Evolutionary conservation across 2,888 invertebrate genomes (phyloP).

Genomic region (Stenodera caucasica): DNA sequence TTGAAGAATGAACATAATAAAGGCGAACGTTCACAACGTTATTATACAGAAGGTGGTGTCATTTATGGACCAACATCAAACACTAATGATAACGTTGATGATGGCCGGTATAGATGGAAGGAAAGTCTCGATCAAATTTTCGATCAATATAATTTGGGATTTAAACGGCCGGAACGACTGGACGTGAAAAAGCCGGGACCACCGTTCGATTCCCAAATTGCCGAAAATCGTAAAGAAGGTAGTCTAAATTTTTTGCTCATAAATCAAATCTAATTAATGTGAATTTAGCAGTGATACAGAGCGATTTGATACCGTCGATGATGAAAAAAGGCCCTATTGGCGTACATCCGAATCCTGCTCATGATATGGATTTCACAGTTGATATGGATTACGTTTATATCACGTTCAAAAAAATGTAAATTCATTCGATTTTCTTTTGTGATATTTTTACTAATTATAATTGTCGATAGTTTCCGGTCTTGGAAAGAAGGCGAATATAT

Average conservation of each 20-base stretch:
- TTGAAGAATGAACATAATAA: conserved; percentile 40
- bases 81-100: conserved; percentile 27
- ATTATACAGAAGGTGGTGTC: conserved; percentile 67
- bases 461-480: conserved; percentile 57
- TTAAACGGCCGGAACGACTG: conserved; percentile 84
- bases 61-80: conserved; percentile 55
- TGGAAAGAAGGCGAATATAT: conserved; percentile 77
- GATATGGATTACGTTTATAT: conserved; percentile 81
- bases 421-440: conserved; percentile 17
- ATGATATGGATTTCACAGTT: conserved; percentile 58
- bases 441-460: neutral
- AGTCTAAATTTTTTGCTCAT: neutral
- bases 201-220: conserved; percentile 68
- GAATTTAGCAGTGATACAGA: too few relatives aligned
- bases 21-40: conserved; percentile 44
- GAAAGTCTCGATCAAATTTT: conserved; percentile 62
- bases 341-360: conserved; percentile 47
- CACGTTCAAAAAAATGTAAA: conserved; percentile 72
- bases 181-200: conserved; percentile 97
- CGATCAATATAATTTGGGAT: conserved; percentile 70
- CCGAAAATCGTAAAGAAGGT: conserved; percentile 31
- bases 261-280: too few relatives aligned
- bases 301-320: conserved; percentile 41
- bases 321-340: conserved; percentile 54
- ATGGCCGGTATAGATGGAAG: conserved; percentile 41